These are phyloP conservation scores for Bufo bufo DNA, from an alignment of 2,113 vertebrate genomes.

Conservation along the genomic window DNA sequence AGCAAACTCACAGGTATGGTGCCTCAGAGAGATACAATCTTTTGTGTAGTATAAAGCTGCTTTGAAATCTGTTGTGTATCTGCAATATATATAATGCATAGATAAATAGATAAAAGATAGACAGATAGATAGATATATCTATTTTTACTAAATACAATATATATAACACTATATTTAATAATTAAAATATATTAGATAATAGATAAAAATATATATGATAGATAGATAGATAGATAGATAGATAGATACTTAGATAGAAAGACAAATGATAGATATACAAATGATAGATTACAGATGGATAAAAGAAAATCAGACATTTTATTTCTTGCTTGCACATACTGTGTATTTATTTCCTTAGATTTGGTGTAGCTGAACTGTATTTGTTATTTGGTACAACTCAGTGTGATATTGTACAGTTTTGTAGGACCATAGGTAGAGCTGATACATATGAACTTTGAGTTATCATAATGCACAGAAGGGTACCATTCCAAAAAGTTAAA, in stretches of 20 bases:
- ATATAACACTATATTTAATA: too few species aligned
- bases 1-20: conserved; percentile 77
- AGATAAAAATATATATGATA: neutral
- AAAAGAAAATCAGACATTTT: too few species aligned
- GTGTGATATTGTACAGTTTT: neutral
- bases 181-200: neutral
- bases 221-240: neutral
- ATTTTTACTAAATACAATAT: too few species aligned
- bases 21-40: conserved; percentile 1
- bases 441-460: neutral
- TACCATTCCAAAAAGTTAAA: neutral
- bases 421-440: neutral
- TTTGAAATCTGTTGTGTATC: neutral
- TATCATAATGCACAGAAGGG: too few species aligned
- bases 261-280: too few species aligned
- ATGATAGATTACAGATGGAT: too few species aligned
- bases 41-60: neutral
- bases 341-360: too few species aligned
- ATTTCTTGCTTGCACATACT: too few species aligned
- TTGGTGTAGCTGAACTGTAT: too few species aligned
- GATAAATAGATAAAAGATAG: neutral
- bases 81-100: neutral
- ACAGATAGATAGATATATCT: neutral
- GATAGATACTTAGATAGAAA: neutral
- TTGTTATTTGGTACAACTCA: neutral